phyloP scores from a whole-genome alignment of 2,888 invertebrate genomes.

The Drosophila ezoana region DNA sequence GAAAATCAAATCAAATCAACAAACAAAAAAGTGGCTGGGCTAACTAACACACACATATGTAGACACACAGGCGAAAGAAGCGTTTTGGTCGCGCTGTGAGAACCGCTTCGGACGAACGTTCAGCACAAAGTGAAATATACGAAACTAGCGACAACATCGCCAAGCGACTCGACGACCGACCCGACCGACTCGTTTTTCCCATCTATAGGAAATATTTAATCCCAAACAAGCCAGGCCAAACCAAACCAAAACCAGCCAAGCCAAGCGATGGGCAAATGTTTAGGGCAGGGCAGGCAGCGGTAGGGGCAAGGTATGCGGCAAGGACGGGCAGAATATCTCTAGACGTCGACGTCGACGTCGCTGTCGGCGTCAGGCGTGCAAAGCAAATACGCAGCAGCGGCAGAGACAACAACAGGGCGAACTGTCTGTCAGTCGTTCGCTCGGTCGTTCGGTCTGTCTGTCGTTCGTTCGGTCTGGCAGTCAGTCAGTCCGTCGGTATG shows the following conservation, averaged over 20 bases:
- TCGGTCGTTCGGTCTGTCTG: conserved; percentile 13
- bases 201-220: conserved; percentile 81
- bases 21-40: conserved; percentile 5
- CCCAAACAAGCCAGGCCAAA: conserved; percentile 77
- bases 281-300: conserved; percentile 16
- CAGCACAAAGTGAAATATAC: conserved; percentile 76
- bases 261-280: conserved; percentile 1
- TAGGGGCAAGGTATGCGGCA: conserved; percentile 32
- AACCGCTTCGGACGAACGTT: conserved; percentile 75
- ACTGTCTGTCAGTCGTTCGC: conserved; percentile 15
- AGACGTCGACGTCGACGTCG: conserved; percentile 26
- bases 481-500: conserved; percentile 14
- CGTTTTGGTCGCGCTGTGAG: conserved; percentile 44
- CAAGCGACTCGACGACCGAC: conserved; percentile 74
- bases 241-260: conserved; percentile 61
- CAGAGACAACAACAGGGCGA: conserved; percentile 36
- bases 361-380: conserved; percentile 65
- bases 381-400: conserved; percentile 62
- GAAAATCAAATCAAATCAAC: conserved; percentile 20
- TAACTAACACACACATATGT: neutral
- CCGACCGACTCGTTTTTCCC: conserved; percentile 81
- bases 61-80: neutral
- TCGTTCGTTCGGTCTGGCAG: conserved; percentile 13
- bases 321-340: conserved; percentile 65
- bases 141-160: conserved; percentile 73